phyloP scores from a whole-genome alignment of 2,113 vertebrate genomes.

The Mobula birostris region DNA sequence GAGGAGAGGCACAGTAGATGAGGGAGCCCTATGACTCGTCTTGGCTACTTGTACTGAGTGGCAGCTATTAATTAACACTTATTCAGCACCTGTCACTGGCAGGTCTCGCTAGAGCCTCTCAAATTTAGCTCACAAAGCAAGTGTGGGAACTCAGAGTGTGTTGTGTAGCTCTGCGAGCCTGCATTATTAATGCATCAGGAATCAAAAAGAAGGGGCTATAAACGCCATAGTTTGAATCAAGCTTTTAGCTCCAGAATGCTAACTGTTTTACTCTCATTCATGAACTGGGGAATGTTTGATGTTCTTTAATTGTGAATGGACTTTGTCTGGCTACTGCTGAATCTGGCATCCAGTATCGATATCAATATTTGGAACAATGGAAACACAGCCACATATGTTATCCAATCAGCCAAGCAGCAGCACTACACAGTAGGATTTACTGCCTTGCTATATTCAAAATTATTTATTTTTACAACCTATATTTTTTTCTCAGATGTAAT shows the following conservation, averaged over 20 bases:
- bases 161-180: background rate
- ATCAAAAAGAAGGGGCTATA: slow-evolving; percentile 27
- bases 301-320: slow-evolving; percentile 33
- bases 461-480: background rate
- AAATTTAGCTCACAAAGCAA: slow-evolving; percentile 38
- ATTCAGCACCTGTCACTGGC: slow-evolving; percentile 37
- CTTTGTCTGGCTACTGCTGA: slow-evolving; percentile 1
- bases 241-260: background rate
- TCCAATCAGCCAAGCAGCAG: background rate
- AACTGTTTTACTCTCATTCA: slow-evolving; percentile 33
- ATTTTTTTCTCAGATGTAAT: background rate
- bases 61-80: slow-evolving; percentile 38
- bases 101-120: slow-evolving; percentile 35
- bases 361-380: slow-evolving; percentile 37
- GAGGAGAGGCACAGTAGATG: slow-evolving; percentile 19
- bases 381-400: background rate
- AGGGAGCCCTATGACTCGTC: background rate
- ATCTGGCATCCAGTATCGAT: slow-evolving; percentile 14
- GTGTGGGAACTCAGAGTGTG: slow-evolving; percentile 29
- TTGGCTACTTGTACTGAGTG: slow-evolving; percentile 26
- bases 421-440: background rate
- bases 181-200: slow-evolving; percentile 38
- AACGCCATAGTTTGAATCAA: slow-evolving; percentile 26
- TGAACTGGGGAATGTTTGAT: slow-evolving; percentile 22
- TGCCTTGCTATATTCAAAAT: background rate